Evolutionary conservation across 2,797 vertebrate species (phyloP).

Genomic region (Fundulus diaphanus): DNA sequence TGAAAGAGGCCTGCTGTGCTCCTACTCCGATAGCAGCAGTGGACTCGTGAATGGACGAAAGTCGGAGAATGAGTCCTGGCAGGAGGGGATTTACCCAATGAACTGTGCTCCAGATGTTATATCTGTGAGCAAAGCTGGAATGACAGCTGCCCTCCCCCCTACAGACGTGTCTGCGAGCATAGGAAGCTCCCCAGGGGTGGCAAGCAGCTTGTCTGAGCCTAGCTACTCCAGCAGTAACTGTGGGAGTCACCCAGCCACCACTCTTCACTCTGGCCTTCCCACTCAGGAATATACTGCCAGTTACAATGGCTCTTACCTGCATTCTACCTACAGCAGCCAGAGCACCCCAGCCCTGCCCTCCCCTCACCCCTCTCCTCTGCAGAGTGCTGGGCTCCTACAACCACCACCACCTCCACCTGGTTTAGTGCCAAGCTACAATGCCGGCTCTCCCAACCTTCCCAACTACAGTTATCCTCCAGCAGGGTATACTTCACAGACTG

Average conservation of each 20-base stretch:
- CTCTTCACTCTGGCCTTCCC: constrained; percentile 93
- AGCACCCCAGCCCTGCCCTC: constrained; percentile 93
- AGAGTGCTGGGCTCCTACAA: constrained; percentile 95
- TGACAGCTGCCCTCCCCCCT: constrained; percentile 92
- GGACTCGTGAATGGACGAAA: constrained; percentile 96
- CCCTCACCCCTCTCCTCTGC: constrained; percentile 95
- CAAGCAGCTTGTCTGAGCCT: constrained; percentile 94
- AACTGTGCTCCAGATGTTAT: constrained; percentile 97
- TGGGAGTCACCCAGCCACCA: constrained; percentile 92
- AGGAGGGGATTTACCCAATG: constrained; percentile 97
- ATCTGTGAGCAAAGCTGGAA: constrained; percentile 94
- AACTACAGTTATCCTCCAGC: constrained; percentile 94
- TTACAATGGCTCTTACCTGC: constrained; percentile 97
- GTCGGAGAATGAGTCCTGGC: constrained; percentile 96
- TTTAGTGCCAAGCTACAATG: constrained; percentile 93
- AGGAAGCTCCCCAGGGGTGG: constrained; percentile 93
- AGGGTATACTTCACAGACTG: constrained; percentile 93
- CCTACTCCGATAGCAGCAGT: constrained; percentile 89
- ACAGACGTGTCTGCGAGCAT: constrained; percentile 92
- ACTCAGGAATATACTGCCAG: constrained; percentile 98
- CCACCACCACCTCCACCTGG: constrained; percentile 88
- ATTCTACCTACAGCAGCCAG: constrained; percentile 95
- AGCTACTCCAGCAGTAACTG: constrained; percentile 97
- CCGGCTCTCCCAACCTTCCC: constrained; percentile 94
- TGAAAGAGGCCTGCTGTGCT: constrained; percentile 92